A percentile compares a stretch with the other conserved stretches of the same genome.
These are phyloP conservation scores for Urocynchramus pylzowi DNA, from an alignment of 2,113 vertebrate species.

Conservation along the genomic window DNA sequence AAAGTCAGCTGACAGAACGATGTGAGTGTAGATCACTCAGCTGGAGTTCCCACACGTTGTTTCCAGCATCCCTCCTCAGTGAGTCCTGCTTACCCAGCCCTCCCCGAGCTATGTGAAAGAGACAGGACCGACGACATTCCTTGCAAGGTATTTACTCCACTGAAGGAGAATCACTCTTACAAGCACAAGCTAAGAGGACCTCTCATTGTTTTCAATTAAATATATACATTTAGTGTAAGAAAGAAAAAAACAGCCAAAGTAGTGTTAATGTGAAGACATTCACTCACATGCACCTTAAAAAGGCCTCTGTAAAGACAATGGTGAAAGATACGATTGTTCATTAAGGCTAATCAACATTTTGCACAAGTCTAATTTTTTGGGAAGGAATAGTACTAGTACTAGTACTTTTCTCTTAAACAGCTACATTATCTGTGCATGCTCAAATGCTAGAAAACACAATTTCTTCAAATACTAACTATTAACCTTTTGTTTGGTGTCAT, in stretches of 20 bases:
- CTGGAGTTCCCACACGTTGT: neutral
- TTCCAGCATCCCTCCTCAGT: neutral
- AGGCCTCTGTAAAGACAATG: neutral
- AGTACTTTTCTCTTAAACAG: neutral
- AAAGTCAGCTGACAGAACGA: neutral
- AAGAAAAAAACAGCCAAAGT: neutral
- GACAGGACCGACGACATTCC: constrained; percentile 41
- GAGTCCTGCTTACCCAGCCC: neutral
- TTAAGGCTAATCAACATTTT: neutral
- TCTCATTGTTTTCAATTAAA: neutral
- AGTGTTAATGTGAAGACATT: neutral
- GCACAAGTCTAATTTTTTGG: neutral
- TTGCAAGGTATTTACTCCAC: neutral
- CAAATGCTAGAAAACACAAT: neutral
- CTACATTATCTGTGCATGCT: neutral
- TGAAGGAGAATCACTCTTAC: neutral
- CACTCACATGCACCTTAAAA: neutral
- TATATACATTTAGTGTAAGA: neutral
- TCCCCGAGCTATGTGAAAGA: neutral
- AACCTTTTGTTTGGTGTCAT: neutral
- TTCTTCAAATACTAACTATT: neutral
- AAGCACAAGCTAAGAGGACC: neutral
- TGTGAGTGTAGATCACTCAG: neutral
- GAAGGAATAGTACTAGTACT: neutral
- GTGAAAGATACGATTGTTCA: neutral